A percentile compares a stretch with the other conserved stretches of the same genome.
Conservation (phyloP, 2,113 vertebrate genomes). For the Euleptes europaea region DNA sequence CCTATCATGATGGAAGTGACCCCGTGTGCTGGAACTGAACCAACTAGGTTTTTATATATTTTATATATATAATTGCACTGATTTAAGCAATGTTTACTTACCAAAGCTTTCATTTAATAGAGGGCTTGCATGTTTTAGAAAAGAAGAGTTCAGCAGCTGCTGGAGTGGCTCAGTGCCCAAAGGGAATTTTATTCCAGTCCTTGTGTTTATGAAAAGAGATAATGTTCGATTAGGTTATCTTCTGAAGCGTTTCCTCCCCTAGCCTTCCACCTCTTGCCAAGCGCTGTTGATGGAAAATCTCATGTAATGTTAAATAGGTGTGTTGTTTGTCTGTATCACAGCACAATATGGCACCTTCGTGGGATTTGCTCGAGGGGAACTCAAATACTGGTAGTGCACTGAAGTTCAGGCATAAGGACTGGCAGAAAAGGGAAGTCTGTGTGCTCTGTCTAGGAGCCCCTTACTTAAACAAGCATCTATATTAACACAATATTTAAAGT, state of each 20-base stretch:
- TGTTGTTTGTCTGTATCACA: constrained; percentile 33
- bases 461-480: neutral
- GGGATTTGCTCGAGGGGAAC: constrained; percentile 36
- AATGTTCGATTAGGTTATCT: neutral
- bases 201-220: constrained; percentile 16
- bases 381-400: constrained; percentile 39
- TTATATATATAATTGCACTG: neutral
- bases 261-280: constrained; percentile 38
- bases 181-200: constrained; percentile 3
- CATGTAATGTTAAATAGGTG: constrained; percentile 42
- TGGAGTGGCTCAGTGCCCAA: neutral
- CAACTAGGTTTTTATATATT: neutral
- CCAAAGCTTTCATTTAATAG: neutral
- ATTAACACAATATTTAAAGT: constrained; percentile 40
- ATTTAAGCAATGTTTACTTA: constrained; percentile 3
- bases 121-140: neutral
- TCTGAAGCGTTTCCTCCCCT: neutral
- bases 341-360: neutral
- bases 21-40: neutral
- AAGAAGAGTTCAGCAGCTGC: constrained; percentile 3
- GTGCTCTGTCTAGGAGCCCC: constrained; percentile 24
- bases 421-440: constrained; percentile 35
- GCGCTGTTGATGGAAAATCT: constrained; percentile 45
- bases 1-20: neutral
- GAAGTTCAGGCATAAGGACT: neutral